Conservation (phyloP, 2,113 vertebrate genomes). For the Galbula dea region DNA sequence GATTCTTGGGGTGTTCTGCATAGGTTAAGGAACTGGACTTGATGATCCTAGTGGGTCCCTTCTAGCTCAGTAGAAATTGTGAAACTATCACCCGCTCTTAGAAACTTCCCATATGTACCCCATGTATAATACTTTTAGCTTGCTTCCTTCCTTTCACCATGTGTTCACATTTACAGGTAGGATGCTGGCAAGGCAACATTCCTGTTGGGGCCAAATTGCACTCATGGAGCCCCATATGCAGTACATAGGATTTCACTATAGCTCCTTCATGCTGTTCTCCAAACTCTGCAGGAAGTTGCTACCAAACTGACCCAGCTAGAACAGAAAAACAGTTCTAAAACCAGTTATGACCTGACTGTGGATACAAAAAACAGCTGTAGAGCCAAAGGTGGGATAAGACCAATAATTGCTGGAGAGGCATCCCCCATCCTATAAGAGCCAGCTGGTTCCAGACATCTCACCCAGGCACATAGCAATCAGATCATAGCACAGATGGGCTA, state of each 20-base stretch:
- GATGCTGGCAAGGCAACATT: neutral
- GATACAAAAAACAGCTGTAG: neutral
- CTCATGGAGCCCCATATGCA: neutral
- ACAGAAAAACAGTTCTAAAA: neutral
- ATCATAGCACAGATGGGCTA: neutral
- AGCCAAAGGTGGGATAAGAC: neutral
- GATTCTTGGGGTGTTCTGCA: too few relatives aligned
- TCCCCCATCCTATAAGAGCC: neutral
- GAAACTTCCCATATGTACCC: neutral
- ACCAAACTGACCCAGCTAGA: neutral
- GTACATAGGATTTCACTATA: fast-evolving
- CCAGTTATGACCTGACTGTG: neutral
- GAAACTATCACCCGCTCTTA: neutral
- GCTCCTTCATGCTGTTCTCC: neutral
- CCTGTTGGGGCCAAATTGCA: neutral
- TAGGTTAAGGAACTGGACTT: too few relatives aligned
- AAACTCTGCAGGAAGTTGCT: neutral
- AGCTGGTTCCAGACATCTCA: neutral
- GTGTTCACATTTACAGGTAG: neutral
- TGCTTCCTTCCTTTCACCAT: neutral
- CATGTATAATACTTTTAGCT: neutral
- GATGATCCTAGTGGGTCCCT: too few relatives aligned
- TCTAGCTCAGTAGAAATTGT: too few relatives aligned
- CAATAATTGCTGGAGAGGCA: neutral
- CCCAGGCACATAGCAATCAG: fast-evolving